phyloP scores from a whole-genome alignment of 2,113 vertebrate species.

The Mola mola region DNA sequence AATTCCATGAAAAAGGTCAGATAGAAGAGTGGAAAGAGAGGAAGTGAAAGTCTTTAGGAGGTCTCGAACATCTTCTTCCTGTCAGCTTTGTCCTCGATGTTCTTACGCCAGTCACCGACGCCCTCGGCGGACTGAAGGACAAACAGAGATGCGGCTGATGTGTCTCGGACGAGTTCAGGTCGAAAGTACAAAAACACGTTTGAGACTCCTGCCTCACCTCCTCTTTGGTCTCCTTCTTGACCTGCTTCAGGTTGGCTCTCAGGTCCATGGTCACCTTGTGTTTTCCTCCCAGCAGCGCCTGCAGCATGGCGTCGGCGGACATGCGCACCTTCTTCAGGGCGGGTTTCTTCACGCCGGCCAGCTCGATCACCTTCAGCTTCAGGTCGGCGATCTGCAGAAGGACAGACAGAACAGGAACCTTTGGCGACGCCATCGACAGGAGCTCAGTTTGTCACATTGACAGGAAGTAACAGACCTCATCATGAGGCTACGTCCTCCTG shows the following conservation, averaged over 20 bases:
- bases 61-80: slow-evolving; percentile 95
- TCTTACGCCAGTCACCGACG: slow-evolving; percentile 95
- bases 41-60: slow-evolving; percentile 30
- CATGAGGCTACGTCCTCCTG: no score
- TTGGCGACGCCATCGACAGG: no score
- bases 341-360: slow-evolving; percentile 93
- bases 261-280: slow-evolving; percentile 90
- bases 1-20: slow-evolving; percentile 20
- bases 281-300: slow-evolving; percentile 78
- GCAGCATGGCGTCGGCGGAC: slow-evolving; percentile 90
- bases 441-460: no score
- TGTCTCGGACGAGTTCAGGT: background rate
- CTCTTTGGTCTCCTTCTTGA: slow-evolving; percentile 97
- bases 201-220: slow-evolving; percentile 85
- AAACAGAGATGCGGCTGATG: no score
- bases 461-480: no score
- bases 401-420: no score
- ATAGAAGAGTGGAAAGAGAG: slow-evolving; percentile 17
- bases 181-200: no score
- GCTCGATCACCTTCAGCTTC: slow-evolving; percentile 91
- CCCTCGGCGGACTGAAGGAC: slow-evolving; percentile 72
- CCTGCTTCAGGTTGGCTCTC: slow-evolving; percentile 95
- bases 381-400: slow-evolving; percentile 87
- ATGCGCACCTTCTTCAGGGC: slow-evolving; percentile 86
- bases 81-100: slow-evolving; percentile 96